A percentile compares a stretch with the other conserved stretches of the same genome.
phyloP scores from a whole-genome alignment of 2,113 vertebrate genomes.

The Eublepharis macularius region DNA sequence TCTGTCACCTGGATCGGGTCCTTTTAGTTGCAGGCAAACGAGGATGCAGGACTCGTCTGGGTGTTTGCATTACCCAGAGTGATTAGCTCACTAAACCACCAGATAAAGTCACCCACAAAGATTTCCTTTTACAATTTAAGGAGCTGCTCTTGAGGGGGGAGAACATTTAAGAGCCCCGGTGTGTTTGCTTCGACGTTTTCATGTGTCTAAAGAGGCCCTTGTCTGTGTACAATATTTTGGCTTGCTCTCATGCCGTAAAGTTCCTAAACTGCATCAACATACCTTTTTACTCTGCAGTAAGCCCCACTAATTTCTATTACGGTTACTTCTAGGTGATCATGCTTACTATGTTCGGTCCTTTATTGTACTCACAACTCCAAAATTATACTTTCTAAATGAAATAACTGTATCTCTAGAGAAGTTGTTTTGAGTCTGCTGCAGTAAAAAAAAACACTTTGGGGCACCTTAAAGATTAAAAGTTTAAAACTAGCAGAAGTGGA shows the following conservation, averaged over 20 bases:
- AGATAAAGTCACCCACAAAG: too few species aligned
- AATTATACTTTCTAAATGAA: slow-evolving; percentile 13
- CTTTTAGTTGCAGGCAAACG: neutral
- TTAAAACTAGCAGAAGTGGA: too few species aligned
- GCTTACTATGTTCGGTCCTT: neutral
- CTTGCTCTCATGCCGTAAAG: too few species aligned
- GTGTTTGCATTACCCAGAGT: neutral
- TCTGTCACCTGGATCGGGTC: neutral
- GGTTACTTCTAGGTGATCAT: neutral
- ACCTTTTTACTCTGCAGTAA: neutral
- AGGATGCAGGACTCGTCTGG: too few species aligned
- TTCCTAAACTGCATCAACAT: neutral
- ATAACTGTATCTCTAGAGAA: too few species aligned
- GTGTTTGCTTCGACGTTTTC: too few species aligned
- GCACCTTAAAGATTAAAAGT: too few species aligned
- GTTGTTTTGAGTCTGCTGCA: too few species aligned
- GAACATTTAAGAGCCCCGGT: too few species aligned
- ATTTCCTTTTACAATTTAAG: too few species aligned
- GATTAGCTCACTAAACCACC: neutral
- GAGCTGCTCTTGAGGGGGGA: neutral
- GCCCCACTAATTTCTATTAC: neutral
- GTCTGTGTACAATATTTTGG: too few species aligned
- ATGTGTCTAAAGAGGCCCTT: neutral
- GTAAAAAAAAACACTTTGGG: too few species aligned
- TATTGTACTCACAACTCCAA: neutral